These are phyloP conservation scores for Scleropages formosus DNA, from an alignment of 2,797 vertebrate genomes.

Conservation along the genomic window DNA sequence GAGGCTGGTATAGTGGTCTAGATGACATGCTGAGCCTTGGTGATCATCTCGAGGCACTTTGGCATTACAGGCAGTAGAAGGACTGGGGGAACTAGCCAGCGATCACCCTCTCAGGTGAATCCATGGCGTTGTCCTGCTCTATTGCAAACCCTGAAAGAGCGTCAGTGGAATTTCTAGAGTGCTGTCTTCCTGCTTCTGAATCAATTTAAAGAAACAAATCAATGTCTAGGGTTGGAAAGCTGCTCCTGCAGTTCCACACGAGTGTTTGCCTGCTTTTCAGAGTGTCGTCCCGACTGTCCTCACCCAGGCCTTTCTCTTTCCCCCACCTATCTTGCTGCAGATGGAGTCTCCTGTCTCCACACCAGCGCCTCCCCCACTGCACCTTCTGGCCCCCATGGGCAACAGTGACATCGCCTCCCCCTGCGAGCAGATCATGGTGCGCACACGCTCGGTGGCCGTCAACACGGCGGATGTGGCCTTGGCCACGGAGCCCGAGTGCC, in stretches of 20 bases:
- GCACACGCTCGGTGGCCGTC: constrained; percentile 92
- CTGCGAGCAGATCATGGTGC: constrained; percentile 99
- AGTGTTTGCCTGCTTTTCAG: constrained; percentile 24
- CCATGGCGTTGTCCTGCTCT: constrained; percentile 46
- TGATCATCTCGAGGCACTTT: constrained; percentile 39
- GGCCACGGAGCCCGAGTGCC: constrained; percentile 92
- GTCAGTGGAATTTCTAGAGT: not conserved
- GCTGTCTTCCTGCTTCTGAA: not conserved
- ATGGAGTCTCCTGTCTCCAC: constrained; percentile 97
- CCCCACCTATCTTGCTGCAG: constrained; percentile 63
- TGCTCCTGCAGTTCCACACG: not conserved
- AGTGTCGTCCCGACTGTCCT: constrained; percentile 37
- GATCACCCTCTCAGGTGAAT: constrained; percentile 57
- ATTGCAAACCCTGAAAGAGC: constrained; percentile 30
- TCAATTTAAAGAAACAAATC: not conserved
- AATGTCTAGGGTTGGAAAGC: not conserved
- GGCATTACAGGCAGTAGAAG: constrained; percentile 54
- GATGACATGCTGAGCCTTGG: constrained; percentile 64
- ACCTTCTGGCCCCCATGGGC: constrained; percentile 86
- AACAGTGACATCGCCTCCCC: constrained; percentile 91
- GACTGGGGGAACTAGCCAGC: constrained; percentile 64
- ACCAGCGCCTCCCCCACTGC: constrained; percentile 87
- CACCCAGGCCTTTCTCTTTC: constrained; percentile 38
- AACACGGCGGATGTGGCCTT: constrained; percentile 95
- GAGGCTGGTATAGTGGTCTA: constrained; percentile 70